A percentile compares a stretch with the other conserved stretches of the same genome.
Conservation (phyloP, 2,797 vertebrate species). For the Brachymystax lenok region DNA sequence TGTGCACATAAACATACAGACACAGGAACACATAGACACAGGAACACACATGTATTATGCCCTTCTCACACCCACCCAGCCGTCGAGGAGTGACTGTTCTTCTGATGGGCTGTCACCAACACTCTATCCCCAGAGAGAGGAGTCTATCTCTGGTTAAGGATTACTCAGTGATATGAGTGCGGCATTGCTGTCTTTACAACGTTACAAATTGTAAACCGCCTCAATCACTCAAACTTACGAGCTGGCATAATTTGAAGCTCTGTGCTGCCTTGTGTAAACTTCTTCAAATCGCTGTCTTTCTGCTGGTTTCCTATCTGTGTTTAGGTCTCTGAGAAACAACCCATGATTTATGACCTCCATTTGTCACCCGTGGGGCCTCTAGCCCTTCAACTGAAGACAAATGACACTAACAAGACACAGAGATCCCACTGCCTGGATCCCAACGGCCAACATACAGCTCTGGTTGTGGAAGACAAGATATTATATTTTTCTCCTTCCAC, state of each 20-base stretch:
- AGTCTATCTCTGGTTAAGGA: neutral
- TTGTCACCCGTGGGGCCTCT: conserved; percentile 2
- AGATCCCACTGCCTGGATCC: conserved; percentile 4
- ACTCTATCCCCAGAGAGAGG: too few relatives aligned
- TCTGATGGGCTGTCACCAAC: too few relatives aligned
- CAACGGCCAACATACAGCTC: neutral
- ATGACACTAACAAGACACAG: conserved; percentile 18
- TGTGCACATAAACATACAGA: too few relatives aligned
- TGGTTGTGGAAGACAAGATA: conserved; percentile 6
- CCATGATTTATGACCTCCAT: conserved; percentile 1
- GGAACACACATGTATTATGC: too few relatives aligned
- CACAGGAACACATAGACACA: too few relatives aligned
- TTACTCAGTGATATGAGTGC: too few relatives aligned
- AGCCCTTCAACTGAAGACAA: conserved; percentile 20
- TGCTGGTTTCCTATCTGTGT: neutral
- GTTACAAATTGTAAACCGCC: neutral
- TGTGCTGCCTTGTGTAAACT: neutral
- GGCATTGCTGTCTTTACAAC: neutral
- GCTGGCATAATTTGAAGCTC: neutral
- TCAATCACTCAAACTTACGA: neutral
- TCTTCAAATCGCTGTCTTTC: neutral
- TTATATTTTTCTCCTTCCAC: conserved; percentile 4
- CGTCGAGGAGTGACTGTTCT: too few relatives aligned
- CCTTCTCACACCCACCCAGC: too few relatives aligned
- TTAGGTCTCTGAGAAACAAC: conserved; percentile 2